Evolutionary conservation across 2,888 invertebrate species (phyloP).

Genomic region (Hirtodrosophila alboralis): DNA sequence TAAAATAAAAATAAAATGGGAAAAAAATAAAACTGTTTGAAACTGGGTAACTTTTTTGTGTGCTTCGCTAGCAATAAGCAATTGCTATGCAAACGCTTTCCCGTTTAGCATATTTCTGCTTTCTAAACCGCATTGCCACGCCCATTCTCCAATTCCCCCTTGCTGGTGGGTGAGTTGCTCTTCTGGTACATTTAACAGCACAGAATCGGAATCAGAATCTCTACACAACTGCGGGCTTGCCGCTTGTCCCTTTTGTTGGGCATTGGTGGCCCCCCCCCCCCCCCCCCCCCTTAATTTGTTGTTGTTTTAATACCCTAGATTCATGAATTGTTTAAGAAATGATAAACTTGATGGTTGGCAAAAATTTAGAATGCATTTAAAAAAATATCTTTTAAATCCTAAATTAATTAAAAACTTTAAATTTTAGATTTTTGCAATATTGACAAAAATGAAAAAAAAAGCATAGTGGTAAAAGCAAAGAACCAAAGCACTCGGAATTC

Average conservation of each 20-base stretch:
- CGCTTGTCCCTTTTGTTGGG: constrained; percentile 35
- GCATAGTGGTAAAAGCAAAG: too few relatives aligned
- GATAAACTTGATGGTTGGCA: too few relatives aligned
- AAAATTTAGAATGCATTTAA: too few relatives aligned
- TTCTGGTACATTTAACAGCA: constrained; percentile 66
- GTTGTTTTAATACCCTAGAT: background rate
- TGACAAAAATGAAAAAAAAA: too few relatives aligned
- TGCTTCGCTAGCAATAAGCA: constrained; percentile 61
- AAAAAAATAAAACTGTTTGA: constrained; percentile 18
- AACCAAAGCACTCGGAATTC: too few relatives aligned
- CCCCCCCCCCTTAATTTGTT: constrained; percentile 16
- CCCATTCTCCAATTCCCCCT: constrained; percentile 25
- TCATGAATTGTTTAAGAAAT: too few relatives aligned
- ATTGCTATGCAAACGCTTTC: constrained; percentile 74
- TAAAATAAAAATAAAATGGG: too few relatives aligned
- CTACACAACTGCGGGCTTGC: constrained; percentile 22
- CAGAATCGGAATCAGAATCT: constrained; percentile 18
- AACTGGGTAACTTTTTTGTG: constrained; percentile 37
- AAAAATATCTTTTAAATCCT: too few relatives aligned
- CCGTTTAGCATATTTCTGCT: constrained; percentile 71
- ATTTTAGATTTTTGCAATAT: too few relatives aligned
- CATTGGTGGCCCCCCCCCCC: constrained; percentile 24
- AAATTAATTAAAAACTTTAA: too few relatives aligned
- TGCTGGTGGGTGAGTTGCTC: constrained; percentile 4
- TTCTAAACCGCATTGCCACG: constrained; percentile 64